These are phyloP conservation scores for Arrhopalites spinosus DNA, from an alignment of 2,888 invertebrate genomes.

Conservation along the genomic window DNA sequence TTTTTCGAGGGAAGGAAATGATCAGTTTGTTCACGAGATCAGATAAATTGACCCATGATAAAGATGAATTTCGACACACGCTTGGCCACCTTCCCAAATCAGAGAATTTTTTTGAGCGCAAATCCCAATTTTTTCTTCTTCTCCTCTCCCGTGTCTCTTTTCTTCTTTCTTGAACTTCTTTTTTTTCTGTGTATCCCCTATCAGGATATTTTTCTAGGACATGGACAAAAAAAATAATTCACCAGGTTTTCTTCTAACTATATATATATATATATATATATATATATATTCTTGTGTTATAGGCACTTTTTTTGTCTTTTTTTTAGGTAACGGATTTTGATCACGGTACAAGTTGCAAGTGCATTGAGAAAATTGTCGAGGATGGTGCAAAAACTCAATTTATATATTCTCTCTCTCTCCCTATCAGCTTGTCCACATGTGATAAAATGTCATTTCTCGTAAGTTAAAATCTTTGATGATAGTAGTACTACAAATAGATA, in stretches of 20 bases:
- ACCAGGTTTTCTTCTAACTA: too few species aligned
- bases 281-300: not conserved
- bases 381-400: not conserved
- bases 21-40: constrained; percentile 7
- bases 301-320: not conserved
- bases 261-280: too few species aligned
- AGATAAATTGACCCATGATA: constrained; percentile 1
- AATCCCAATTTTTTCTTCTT: not conserved
- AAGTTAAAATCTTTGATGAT: too few species aligned
- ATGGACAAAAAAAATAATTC: too few species aligned
- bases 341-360: not conserved
- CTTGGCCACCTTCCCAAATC: not conserved
- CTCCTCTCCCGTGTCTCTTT: too few species aligned
- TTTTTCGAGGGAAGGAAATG: not conserved
- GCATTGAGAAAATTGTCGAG: constrained; percentile 2
- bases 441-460: too few species aligned
- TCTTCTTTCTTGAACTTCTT: too few species aligned
- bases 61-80: constrained; percentile 10
- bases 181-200: too few species aligned
- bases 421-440: not conserved
- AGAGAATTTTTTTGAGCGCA: not conserved
- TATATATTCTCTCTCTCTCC: constrained; percentile 5
- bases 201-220: not conserved
- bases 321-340: not conserved
- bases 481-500: too few species aligned